Evolutionary conservation across 2,888 invertebrate genomes (phyloP), one percentile per base, ranked within the genome.

Genomic region (Hetaerina titia): DNA sequence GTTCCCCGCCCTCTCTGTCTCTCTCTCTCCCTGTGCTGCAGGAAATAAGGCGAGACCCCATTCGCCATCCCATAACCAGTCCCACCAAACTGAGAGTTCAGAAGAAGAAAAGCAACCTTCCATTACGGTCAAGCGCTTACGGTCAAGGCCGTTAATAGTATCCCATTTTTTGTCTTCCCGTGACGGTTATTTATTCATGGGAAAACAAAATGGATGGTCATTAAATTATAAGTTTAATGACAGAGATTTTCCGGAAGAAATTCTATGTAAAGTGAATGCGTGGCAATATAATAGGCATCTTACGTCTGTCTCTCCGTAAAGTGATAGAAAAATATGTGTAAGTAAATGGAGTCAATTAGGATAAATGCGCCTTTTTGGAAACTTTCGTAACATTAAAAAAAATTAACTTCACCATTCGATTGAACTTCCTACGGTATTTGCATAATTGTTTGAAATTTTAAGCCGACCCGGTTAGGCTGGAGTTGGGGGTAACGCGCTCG

Each of bases 31-130:
- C 74, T 74, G 9, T 74, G 74, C 74, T 81, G 31, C 81, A 22
- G 81, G 81, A 31, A 31, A 81, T 81, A 31, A 81, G 81, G 25
- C 81, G 81, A 81, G 81, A 81, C 81, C 81, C 13, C 81, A 81
- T 81, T 81, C 15, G 25, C 81, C 81, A 45, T 45, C 4, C 45
- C 45, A 31, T n/a, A 81, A 81, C 81, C 81, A 81, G 81, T 81
- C 81, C 81, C 81, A 11, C 25, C 25, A 13, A 81, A 81, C 81
- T 81, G 81, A 81, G 13, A 13, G 15, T 81, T 4, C 31, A 81
- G 81, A 81, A 81, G 25, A 81, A 81, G 81, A 81, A 81, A 13
- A 31, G 31, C 13, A 6, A 7, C 81, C 81, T 81, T 22, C 81
- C 81, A 31, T 81, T 31, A 31, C 81, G 81, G 81, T 13, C 25